Evolutionary conservation across 2,113 vertebrate species (phyloP), one percentile per base, ranked within the genome.

Genomic region (Sinocyclocheilus grahami): DNA sequence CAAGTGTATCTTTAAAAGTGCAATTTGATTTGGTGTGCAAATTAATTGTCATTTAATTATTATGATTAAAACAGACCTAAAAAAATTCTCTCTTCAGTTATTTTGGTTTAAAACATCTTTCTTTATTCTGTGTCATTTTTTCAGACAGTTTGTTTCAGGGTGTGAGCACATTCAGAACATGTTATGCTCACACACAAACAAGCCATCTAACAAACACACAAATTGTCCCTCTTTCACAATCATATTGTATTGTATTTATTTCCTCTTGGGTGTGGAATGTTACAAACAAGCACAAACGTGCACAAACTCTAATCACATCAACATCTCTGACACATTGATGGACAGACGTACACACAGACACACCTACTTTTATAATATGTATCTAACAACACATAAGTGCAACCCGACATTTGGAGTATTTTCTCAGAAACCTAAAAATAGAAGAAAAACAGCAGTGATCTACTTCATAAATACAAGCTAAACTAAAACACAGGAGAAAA

Each of bases 251-350:
- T 53, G 9, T 33, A 53, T 22, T n/a, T 1, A 7, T 82, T 71
- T 53, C 16, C 60, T 55, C 16, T 69, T 33, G 81, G 81, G 63
- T 71, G 81, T 71, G 81, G 81, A 82, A 22, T 53, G 11, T 71
- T 51, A 33, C 27, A 22, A 53, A 22, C 24, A 69, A 18, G 13
- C 14, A 81, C 9, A 81, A 62, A 81, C 58, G 65, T 4, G 63
- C 46, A 37, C 46, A 82, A n/a, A 37, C 24, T 22, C 46, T 82
- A 37, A 69, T 71, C 80, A n/a, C 79, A 65, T 48, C 22, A 67
- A 48, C 24, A 71, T 55, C 9, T n/a, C 20, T 33, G n/a, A 71
- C 9, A 9, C 60, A 80, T 20, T 67, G 46, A 82, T 18, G 11
- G 39, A 67, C 9, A 82, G 16, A 33, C 18, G 18, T 51, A 82